Evolutionary conservation across 2,797 vertebrate species (phyloP).

Genomic region (Threskiornis aethiopicus): DNA sequence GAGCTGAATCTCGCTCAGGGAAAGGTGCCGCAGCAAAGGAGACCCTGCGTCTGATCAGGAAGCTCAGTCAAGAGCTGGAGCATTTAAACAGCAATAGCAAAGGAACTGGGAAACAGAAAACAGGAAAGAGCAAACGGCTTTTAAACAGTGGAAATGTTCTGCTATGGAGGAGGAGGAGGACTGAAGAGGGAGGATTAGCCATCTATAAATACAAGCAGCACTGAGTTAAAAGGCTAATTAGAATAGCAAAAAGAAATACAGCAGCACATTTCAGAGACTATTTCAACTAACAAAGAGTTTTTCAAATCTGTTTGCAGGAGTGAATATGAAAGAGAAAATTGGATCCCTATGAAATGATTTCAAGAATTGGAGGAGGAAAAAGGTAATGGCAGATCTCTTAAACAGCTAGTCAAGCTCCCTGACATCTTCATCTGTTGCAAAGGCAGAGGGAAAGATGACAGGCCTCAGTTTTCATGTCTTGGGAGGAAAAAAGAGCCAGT

Average conservation of each 20-base stretch:
- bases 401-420: constrained; percentile 19
- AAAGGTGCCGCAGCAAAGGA: constrained; percentile 42
- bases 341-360: constrained; percentile 40
- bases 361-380: constrained; percentile 46
- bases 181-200: constrained; percentile 52
- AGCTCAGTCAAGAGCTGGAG: constrained; percentile 41
- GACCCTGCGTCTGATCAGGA: constrained; percentile 45
- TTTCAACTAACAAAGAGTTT: constrained; percentile 48
- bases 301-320: constrained; percentile 60
- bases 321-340: constrained; percentile 35
- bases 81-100: constrained; percentile 4
- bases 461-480: background rate
- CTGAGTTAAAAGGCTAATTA: constrained; percentile 67
- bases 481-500: background rate
- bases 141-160: constrained; percentile 19
- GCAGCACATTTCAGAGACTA: constrained; percentile 55
- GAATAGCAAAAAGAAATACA: constrained; percentile 64
- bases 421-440: constrained; percentile 25
- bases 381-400: constrained; percentile 41
- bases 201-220: constrained; percentile 66
- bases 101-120: constrained; percentile 33
- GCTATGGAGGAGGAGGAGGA: constrained; percentile 39
- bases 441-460: constrained; percentile 20
- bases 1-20: background rate
- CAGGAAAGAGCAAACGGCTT: constrained; percentile 32